Evolutionary conservation across 2,113 vertebrate species (phyloP), one percentile per base, ranked within the genome.

Genomic region (Ploceus nigricollis): DNA sequence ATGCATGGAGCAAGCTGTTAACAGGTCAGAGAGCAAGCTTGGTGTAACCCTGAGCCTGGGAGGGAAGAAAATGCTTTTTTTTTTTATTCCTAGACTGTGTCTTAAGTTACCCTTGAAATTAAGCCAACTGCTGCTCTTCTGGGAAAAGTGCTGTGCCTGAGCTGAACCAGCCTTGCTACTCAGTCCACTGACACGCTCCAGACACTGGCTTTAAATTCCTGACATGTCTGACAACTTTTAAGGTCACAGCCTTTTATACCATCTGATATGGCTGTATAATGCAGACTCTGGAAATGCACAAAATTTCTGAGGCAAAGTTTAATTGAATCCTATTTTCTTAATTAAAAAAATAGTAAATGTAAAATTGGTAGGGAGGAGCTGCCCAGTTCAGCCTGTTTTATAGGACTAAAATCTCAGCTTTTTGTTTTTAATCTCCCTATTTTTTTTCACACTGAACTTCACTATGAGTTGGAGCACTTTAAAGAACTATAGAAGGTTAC

Each of bases 161-260:
- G 10, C 60, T 81, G 81, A 89, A 42, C 42, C 56, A 80, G 72
- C 60, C 81, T 89, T 83, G 77, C 30, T 76, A 2, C 58, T 69
- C n/a, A 50, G 72, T 23, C 69, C 73, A 64, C 56, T 79, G 77
- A 35, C 65, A 30, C 44, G 61, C 53, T 72, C 63, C 70, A 94
- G 77, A 87, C 70, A 45, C 12, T 60, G 45, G 37, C 42, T 95
- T 90, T 93, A 68, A 87, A 91, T 93, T 92, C n/a, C 42, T 93
- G 85, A 48, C 53, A 14, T 57, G 50, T 76, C 61, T 94, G 44
- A 85, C 82, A 79, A 10, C 60, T 81, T 45, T 25, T 27, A 82
- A 85, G n/a, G 82, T 94, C 75, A 64, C 50, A 50, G 51, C 28
- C 10, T 78, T 77, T 93, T 60, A 39, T 47, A 71, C 40, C 25